Conservation (phyloP, 2,888 invertebrate species). For the Schizaphis graminum region DNA sequence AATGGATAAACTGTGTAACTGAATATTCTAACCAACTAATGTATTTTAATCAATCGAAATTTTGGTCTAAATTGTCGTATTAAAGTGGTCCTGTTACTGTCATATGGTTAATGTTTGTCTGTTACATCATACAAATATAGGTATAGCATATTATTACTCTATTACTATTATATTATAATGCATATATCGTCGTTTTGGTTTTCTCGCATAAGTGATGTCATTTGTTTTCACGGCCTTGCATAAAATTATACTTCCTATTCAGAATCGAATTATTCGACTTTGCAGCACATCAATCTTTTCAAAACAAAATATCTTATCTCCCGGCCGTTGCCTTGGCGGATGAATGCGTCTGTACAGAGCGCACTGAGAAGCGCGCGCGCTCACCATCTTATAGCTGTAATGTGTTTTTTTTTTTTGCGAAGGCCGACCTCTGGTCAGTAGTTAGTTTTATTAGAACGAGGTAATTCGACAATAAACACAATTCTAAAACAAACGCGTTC, state of each 20-base stretch:
- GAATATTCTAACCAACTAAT: not conserved
- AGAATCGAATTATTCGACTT: conserved; percentile 23
- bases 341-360: not conserved
- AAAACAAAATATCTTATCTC: not conserved
- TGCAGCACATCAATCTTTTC: conserved; percentile 20
- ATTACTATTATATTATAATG: not conserved
- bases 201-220: not conserved
- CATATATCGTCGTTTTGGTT: not conserved
- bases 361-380: not conserved
- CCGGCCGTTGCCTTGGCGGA: conserved; percentile 14
- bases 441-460: conserved; percentile 43
- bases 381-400: not conserved
- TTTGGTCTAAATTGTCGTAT: not conserved
- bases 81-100: not conserved
- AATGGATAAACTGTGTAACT: not conserved
- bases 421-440: conserved; percentile 23
- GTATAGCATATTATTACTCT: not conserved
- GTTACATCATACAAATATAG: not conserved
- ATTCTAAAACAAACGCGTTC: not conserved
- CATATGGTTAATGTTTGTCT: not conserved
- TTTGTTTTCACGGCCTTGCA: not conserved
- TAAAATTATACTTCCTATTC: conserved; percentile 2
- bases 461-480: conserved; percentile 35
- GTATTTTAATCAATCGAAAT: not conserved
- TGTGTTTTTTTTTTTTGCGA: not conserved